Base-by-base conservation (phyloP, 2,888 invertebrate species). In the Unio delphinus region DNA sequence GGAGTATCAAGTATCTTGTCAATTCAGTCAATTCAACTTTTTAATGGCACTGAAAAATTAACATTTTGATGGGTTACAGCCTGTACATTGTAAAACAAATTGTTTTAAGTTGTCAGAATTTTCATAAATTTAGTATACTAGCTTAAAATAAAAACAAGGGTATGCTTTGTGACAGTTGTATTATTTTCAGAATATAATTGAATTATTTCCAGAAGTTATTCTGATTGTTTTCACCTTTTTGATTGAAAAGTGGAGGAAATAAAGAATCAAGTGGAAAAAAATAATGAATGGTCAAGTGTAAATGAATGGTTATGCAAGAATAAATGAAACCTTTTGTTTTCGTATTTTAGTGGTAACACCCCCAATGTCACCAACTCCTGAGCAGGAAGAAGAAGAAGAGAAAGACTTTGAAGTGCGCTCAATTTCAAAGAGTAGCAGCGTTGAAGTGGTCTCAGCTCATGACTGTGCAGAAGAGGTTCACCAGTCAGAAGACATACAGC, bases 321-420 rank as follows among this genome's bases (percentile, higher is more conserved):
- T 34, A 34, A 45, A 45, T 64, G 45, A 34, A 30, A 20, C 18
- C 20, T 15, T 54, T 64, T 17, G 28, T n/a, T 61, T 7, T n/a
- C 55, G 11, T 64, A 55, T 61, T 73, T 23, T 70, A 85, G 88
- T 83, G 78, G 75, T 88, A 61, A 86, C 83, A 30, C 87, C 88
- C n/a, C 85, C 87, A 45, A 87, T 87, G 72, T 86, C 88, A 45
- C 88, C 88, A 11, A 82, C 83, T 68, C 83, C 84, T 7, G 83
- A 84, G 67, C 72, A 73, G 2, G 80, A 77, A 54, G 74, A 76
- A 17, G 62, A 28, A 20, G 68, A 60, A 8, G 54, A 69, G 0
- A 63, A 68, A 7, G 64, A 61, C 20, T 58, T 28, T 7, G 71
- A 73, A 20, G n/a, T 74, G 70, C 73, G 68, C 54, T 64, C 69